Evolutionary conservation across 2,797 vertebrate species (phyloP), one percentile per base, ranked within the genome.

Genomic region (Poliocrania exsul): DNA sequence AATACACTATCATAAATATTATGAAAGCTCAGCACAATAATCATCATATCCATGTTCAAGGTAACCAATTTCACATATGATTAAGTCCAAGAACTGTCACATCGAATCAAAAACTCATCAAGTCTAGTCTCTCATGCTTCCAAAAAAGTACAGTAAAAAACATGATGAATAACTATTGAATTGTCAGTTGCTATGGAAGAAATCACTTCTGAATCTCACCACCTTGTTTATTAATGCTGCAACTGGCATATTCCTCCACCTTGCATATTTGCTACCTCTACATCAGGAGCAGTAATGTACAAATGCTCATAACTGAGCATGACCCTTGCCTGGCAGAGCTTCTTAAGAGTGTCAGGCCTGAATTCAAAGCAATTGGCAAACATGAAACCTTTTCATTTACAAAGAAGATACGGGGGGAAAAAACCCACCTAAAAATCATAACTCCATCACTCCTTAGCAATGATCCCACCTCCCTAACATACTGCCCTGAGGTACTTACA

Each of bases 11-110:
- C 38, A 58, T 8, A 83, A 88, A 78, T 61, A 72, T 28, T 77
- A 53, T 26, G 56, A 92, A 86, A 88, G 10, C 54, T 90, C 58
- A 88, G 47, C 50, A 72, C 24, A 93, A 83, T 57, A 61, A 65
- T 44, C 21, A 60, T 58, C 37, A 70, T 11, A 84, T 44, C 51
- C 46, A 56, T 50, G 44, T 58, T 72, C 26, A 75, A 71, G 44
- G 47, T 83, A 93, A 79, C 33, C 58, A 19, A 53, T 81, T 92
- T 94, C 40, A 86, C 51, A 37, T 38, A 58, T 35, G 33, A 77
- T 65, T 88, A 91, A 85, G 58, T 54, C 65, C 26, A 75, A 88
- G 75, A 62, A 66, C 25, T 69, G 61, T 61, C 88, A 87, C 7
- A 72, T 33, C 1, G 0, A 50, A 80, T 83, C 31, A 81, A 80